phyloP scores from a whole-genome alignment of 2,888 invertebrate species.

The Mycalesis mineus region DNA sequence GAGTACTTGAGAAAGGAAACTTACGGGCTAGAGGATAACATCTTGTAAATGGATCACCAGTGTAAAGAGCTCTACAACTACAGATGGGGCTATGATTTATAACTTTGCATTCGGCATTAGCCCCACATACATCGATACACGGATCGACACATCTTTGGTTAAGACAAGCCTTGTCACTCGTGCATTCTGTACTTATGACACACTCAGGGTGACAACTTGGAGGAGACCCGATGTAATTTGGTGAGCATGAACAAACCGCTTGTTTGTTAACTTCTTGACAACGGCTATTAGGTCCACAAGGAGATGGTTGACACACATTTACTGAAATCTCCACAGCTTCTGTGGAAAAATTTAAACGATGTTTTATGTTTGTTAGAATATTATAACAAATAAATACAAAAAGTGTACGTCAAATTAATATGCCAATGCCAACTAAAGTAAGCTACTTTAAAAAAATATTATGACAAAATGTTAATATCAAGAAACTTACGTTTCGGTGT shows the following conservation, averaged over 20 bases:
- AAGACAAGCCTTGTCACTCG: slow-evolving; percentile 81
- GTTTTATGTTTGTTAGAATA: not conserved
- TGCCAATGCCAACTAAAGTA: too few relatives aligned
- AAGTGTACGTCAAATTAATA: too few relatives aligned
- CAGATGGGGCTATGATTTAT: slow-evolving; percentile 88
- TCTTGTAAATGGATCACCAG: slow-evolving; percentile 85
- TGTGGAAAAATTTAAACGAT: not conserved
- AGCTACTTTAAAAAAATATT: too few relatives aligned
- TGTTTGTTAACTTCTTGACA: slow-evolving; percentile 78
- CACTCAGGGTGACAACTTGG: slow-evolving; percentile 88
- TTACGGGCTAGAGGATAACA: slow-evolving; percentile 44
- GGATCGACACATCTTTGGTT: slow-evolving; percentile 85
- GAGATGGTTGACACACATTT: slow-evolving; percentile 32
- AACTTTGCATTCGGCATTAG: slow-evolving; percentile 83
- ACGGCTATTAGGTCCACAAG: slow-evolving; percentile 83
- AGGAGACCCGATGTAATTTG: slow-evolving; percentile 82
- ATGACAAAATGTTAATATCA: not conserved
- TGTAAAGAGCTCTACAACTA: slow-evolving; percentile 80
- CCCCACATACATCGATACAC: slow-evolving; percentile 82
- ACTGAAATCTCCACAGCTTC: not conserved
- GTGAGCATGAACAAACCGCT: slow-evolving; percentile 80
- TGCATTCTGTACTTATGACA: slow-evolving; percentile 87
- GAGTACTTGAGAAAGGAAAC: not conserved
- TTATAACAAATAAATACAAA: too few relatives aligned
- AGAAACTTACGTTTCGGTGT: slow-evolving; percentile 74